phyloP scores from a whole-genome alignment of 2,797 vertebrate genomes.

The Pangasius mekongensis region DNA sequence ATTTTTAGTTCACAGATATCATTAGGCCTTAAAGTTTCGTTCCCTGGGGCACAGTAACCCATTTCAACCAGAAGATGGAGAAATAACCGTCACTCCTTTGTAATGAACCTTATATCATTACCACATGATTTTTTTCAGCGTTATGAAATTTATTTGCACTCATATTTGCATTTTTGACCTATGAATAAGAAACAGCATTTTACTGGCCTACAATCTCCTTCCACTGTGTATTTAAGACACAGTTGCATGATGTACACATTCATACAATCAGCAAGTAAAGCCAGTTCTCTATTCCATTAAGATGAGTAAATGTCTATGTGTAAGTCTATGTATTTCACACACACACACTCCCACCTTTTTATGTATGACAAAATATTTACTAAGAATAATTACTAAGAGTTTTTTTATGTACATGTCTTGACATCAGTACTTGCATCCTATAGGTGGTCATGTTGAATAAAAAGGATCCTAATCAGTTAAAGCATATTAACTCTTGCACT shows the following conservation, averaged over 20 bases:
- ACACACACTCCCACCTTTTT: neutral
- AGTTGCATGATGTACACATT: too few relatives aligned
- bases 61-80: neutral
- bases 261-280: too few relatives aligned
- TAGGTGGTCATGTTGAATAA: neutral
- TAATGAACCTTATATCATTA: neutral
- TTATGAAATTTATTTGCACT: neutral
- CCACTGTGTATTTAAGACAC: too few relatives aligned
- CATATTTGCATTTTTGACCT: neutral
- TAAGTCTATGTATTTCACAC: neutral
- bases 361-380: neutral
- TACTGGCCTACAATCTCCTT: neutral
- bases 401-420: neutral
- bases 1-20: too few relatives aligned
- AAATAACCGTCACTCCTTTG: neutral
- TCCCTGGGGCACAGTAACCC: too few relatives aligned
- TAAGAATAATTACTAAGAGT: neutral
- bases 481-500: neutral
- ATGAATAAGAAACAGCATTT: neutral
- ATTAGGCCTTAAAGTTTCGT: too few relatives aligned
- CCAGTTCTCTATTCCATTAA: neutral
- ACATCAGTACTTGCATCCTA: neutral
- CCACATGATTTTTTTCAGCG: too few relatives aligned
- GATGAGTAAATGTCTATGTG: too few relatives aligned
- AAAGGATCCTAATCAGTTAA: neutral